phyloP scores from a whole-genome alignment of 2,113 vertebrate species.

The Gnathonemus longibarbis region DNA sequence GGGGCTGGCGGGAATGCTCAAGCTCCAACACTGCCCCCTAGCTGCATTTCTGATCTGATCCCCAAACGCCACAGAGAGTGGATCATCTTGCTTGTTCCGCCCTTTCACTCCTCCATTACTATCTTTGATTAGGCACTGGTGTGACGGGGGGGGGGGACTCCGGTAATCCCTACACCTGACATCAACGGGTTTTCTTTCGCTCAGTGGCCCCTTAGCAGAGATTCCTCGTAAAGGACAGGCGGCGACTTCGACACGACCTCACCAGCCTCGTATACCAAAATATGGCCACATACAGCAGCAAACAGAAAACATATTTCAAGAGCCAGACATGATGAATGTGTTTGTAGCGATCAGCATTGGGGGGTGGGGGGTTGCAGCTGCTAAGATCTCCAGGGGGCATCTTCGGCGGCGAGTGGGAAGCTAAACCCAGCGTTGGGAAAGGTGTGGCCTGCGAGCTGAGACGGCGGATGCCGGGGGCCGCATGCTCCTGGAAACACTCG shows the following conservation, averaged over 20 bases:
- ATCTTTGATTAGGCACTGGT: neutral
- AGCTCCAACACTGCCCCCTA: neutral
- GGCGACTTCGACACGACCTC: neutral
- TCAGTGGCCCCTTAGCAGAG: neutral
- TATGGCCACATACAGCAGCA: neutral
- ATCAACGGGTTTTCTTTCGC: neutral
- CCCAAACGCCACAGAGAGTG: neutral
- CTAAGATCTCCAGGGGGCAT: neutral
- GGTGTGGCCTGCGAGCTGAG: neutral
- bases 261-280: neutral
- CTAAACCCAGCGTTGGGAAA: neutral
- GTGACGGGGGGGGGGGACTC: neutral
- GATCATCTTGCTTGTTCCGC: neutral
- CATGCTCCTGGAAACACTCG: neutral
- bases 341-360: neutral
- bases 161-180: neutral
- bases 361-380: neutral
- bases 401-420: neutral
- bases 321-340: neutral
- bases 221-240: neutral
- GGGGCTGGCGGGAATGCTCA: neutral
- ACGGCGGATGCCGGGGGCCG: neutral
- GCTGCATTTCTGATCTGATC: neutral
- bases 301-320: neutral
- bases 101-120: neutral